A percentile compares a stretch with the other conserved stretches of the same genome.
Conservation (phyloP, 2,888 invertebrate species). For the Ariolimax columbianus region DNA sequence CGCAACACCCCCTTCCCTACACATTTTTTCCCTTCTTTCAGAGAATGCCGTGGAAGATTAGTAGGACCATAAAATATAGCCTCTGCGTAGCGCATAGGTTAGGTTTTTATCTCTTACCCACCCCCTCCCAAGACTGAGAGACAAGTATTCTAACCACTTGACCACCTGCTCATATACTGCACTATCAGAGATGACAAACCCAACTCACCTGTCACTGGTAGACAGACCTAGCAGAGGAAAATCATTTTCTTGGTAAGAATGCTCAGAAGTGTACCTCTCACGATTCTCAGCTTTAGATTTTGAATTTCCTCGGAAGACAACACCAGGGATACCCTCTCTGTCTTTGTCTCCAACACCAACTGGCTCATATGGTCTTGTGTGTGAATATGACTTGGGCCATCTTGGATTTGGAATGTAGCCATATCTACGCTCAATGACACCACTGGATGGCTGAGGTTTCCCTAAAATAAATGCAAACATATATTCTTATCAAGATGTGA, state of each 20-base stretch:
- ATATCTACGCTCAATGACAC: slow-evolving; percentile 43
- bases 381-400: slow-evolving; percentile 36
- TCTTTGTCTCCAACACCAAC: slow-evolving; percentile 37
- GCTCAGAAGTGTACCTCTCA: neutral
- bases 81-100: too few species aligned
- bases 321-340: slow-evolving; percentile 36
- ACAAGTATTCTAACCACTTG: too few species aligned
- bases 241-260: slow-evolving; percentile 40
- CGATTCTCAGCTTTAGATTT: neutral
- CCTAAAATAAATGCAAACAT: slow-evolving; percentile 9
- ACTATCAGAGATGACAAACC: neutral
- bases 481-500: neutral
- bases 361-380: slow-evolving; percentile 30
- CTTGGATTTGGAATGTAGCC: slow-evolving; percentile 50
- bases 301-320: slow-evolving; percentile 32
- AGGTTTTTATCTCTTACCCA: too few species aligned
- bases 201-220: slow-evolving; percentile 8
- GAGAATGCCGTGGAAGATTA: too few species aligned
- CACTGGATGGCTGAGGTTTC: slow-evolving; percentile 41
- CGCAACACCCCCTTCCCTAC: too few species aligned
- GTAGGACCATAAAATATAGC: too few species aligned
- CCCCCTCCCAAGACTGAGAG: too few species aligned
- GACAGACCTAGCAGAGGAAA: slow-evolving; percentile 37
- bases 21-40: too few species aligned
- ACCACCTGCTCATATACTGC: too few species aligned